Evolutionary conservation across 2,113 vertebrate genomes (phyloP), one percentile per base, ranked within the genome.

Genomic region (Scytalopus superciliaris): DNA sequence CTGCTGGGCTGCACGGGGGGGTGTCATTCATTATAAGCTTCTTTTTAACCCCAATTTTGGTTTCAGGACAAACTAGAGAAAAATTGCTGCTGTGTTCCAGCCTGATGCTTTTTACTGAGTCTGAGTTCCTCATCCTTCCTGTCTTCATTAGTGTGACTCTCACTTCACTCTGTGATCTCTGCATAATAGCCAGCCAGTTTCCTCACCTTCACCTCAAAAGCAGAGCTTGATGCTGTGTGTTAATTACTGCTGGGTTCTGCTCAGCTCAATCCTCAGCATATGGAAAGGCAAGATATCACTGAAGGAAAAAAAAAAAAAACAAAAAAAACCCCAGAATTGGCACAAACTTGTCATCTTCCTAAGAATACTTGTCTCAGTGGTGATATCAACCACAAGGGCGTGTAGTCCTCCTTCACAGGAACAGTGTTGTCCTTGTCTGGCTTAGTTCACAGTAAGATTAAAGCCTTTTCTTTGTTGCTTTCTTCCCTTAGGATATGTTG

Each of bases 141-240:
- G n/a, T 63, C 75, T 96, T 96, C 76, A 72, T 86, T 80, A 94
- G 59, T 4, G 33, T 60, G 72, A 90, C 52, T 87, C 69, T 66
- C 49, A 39, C 78, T 93, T 88, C 7, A 3, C 33, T 91, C 59
- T n/a, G 91, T 49, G 56, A 33, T 91, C 45, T 77, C 63, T 45
- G 39, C 59, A 35, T 90, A 86, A 90, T 19, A 86, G 52, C 39
- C 79, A 88, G 55, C 0, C 1, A 0, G 0, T 85, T 95, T 93
- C 85, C 56, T 77, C 66, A 63, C 68, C 63, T 80, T 53, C 7
- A 1, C 84, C 72, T 83, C 0, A 0, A 80, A 87, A 84, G 72
- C 63, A 81, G 55, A 81, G 53, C 73, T 72, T 0, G 0, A 19
- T 92, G 69, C 25, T 17, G 6, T 30, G 47, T 87, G 56, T 67